Evolutionary conservation across 2,888 invertebrate species (phyloP).

Genomic region (Desoria tigrina): DNA sequence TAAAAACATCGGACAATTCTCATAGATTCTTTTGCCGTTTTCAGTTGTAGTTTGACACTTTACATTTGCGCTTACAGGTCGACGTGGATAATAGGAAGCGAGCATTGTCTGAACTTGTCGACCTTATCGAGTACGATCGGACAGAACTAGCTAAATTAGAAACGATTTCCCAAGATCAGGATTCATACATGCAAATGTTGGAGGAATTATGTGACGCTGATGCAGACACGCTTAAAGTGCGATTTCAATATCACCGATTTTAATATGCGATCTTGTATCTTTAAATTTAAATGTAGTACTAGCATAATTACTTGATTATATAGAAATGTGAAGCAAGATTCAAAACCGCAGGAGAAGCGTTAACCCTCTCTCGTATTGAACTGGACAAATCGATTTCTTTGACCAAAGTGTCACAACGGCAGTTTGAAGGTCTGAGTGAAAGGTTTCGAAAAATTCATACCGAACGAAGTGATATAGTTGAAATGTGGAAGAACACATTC

Average conservation of each 20-base stretch:
- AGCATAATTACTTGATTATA: neutral
- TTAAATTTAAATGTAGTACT: conserved; percentile 8
- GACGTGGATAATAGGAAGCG: conserved; percentile 25
- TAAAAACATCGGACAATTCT: no score
- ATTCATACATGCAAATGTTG: conserved; percentile 44
- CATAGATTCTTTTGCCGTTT: no score
- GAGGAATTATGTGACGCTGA: conserved; percentile 42
- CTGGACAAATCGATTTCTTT: conserved; percentile 29
- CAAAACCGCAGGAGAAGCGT: conserved; percentile 31
- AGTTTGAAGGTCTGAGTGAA: conserved; percentile 37
- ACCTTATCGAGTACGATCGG: conserved; percentile 46
- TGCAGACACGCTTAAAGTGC: conserved; percentile 39
- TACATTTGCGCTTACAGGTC: neutral
- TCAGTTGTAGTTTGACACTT: no score
- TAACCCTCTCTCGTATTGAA: conserved; percentile 19
- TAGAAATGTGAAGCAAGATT: conserved; percentile 45
- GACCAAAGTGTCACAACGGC: conserved; percentile 36
- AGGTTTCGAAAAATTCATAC: conserved; percentile 42
- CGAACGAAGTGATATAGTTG: conserved; percentile 44
- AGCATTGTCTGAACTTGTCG: conserved; percentile 37
- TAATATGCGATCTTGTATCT: neutral
- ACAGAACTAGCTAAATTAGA: conserved; percentile 43
- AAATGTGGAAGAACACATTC: conserved; percentile 46
- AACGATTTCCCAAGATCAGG: conserved; percentile 40
- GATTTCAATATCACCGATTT: neutral